Evolutionary conservation across 2,797 vertebrate species (phyloP).

Genomic region (Phoeniculus purpureus): DNA sequence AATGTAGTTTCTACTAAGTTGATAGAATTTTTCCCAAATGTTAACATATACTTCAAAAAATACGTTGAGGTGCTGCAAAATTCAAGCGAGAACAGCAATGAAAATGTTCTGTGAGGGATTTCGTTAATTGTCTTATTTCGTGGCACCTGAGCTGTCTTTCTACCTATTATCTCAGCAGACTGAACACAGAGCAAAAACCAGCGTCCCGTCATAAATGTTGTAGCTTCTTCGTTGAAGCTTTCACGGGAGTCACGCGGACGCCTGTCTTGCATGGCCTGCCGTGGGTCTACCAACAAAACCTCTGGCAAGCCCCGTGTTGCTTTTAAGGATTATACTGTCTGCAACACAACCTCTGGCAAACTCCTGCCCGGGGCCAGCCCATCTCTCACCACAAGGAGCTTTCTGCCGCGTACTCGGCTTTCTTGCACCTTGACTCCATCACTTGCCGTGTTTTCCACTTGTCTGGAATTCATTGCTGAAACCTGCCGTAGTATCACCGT

Average conservation of each 20-base stretch:
- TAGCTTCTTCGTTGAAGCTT: background rate
- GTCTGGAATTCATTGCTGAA: constrained; percentile 55
- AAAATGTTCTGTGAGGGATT: background rate
- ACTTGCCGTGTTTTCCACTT: constrained; percentile 6
- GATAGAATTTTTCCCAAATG: background rate
- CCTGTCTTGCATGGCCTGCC: background rate
- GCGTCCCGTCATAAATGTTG: background rate
- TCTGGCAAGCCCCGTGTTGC: background rate
- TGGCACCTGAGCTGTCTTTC: background rate
- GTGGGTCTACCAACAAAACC: background rate
- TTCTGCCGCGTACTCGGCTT: background rate
- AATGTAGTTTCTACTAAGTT: background rate
- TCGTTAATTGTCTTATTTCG: background rate
- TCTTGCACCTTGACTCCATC: constrained; percentile 1
- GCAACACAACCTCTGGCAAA: background rate
- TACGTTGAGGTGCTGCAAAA: background rate
- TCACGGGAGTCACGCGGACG: background rate
- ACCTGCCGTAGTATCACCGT: constrained; percentile 38
- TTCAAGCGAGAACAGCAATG: background rate
- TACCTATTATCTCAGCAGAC: background rate
- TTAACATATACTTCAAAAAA: background rate
- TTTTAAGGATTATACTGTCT: background rate
- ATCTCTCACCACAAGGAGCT: background rate
- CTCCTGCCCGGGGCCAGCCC: background rate
- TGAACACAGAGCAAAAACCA: constrained; percentile 12